A percentile compares a stretch with the other conserved stretches of the same genome.
Conservation (phyloP, 2,113 vertebrate genomes). For the Hystrix cristata region DNA sequence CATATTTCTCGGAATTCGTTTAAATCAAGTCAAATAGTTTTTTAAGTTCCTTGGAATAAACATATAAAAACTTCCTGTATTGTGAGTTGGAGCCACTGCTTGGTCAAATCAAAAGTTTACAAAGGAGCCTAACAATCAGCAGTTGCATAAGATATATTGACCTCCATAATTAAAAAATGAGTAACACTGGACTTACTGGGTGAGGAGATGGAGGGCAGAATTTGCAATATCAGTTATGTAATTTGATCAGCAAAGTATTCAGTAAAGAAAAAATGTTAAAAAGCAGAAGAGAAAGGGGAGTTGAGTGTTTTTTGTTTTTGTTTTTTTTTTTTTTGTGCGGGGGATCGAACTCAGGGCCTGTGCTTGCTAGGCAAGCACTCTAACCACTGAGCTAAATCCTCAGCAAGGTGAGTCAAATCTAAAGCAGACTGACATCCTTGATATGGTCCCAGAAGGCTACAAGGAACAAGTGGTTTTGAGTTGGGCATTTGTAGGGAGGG, state of each 20-base stretch:
- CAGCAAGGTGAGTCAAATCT: neutral
- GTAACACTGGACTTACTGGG: neutral
- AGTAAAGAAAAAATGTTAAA: neutral
- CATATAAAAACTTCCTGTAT: neutral
- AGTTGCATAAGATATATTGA: neutral
- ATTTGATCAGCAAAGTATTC: neutral
- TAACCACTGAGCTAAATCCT: too few relatives aligned
- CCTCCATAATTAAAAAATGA: neutral
- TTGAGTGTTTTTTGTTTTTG: neutral
- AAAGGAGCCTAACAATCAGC: neutral
- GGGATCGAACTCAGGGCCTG: too few relatives aligned
- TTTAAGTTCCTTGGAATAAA: neutral
- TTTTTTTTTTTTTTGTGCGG: too few relatives aligned
- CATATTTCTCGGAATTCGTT: slow-evolving; percentile 57
- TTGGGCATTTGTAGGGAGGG: neutral
- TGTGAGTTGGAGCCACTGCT: neutral
- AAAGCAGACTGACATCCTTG: neutral
- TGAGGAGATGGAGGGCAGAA: neutral
- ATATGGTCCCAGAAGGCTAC: neutral
- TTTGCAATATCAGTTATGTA: neutral
- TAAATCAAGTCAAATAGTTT: slow-evolving; percentile 47
- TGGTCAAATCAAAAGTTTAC: slow-evolving; percentile 3
- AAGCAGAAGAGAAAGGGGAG: neutral
- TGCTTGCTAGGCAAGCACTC: too few relatives aligned
- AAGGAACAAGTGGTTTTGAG: neutral